phyloP scores from a whole-genome alignment of 2,797 vertebrate genomes.

The Graptemys geographica region DNA sequence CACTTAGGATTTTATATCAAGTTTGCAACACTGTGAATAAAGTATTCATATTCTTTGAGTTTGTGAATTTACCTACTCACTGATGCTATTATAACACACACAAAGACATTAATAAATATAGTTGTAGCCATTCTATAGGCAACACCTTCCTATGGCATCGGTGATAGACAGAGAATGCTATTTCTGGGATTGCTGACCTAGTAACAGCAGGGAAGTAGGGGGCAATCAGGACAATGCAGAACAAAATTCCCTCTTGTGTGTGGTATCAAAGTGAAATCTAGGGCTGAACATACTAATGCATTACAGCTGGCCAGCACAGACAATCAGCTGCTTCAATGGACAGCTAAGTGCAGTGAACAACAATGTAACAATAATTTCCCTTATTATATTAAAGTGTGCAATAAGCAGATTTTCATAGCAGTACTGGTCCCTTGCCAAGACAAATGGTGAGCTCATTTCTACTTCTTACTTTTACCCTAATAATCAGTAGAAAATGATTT shows the following conservation, averaged over 20 bases:
- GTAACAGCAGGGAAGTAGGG: background rate
- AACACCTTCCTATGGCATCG: rapidly evolving
- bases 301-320: background rate
- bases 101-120: background rate
- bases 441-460: background rate
- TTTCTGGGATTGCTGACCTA: background rate
- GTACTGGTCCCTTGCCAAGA: background rate
- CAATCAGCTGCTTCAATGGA: background rate
- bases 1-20: background rate
- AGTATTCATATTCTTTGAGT: background rate
- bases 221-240: background rate
- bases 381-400: background rate
- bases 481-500: background rate
- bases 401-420: background rate
- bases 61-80: background rate
- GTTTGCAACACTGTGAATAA: background rate
- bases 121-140: background rate
- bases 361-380: background rate
- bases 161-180: background rate
- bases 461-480: background rate
- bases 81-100: background rate
- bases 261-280: background rate
- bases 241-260: background rate
- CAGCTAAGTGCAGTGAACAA: background rate
- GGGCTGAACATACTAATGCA: background rate